These are phyloP conservation scores for Pristionchus mayeri DNA, from an alignment of 2,888 invertebrate species.

Conservation along the genomic window DNA sequence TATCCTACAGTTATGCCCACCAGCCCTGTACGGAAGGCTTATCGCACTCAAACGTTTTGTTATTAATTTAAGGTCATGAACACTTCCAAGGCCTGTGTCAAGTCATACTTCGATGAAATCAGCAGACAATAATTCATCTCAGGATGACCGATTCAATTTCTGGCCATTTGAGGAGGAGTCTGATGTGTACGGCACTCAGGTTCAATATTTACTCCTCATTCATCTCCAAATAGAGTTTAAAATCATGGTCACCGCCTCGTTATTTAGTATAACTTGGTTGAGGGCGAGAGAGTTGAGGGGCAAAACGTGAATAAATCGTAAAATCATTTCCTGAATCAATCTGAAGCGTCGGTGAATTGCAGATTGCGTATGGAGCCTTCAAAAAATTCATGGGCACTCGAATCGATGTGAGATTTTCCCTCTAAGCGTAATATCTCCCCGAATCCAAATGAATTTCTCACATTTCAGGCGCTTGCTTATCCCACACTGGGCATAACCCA, in stretches of 20 bases:
- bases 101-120: no score
- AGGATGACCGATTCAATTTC: not conserved
- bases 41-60: not conserved
- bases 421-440: not conserved
- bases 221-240: not conserved
- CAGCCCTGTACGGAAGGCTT: not conserved
- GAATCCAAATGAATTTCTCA: not conserved
- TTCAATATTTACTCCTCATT: not conserved
- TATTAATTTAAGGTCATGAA: no score
- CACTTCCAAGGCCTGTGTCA: no score
- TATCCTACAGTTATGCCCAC: no score
- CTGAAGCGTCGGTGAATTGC: no score
- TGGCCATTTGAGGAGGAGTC: not conserved
- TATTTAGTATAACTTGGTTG: no score
- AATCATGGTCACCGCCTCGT: no score
- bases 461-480: not conserved
- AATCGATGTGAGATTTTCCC: not conserved
- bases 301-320: no score
- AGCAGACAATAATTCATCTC: not conserved
- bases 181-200: not conserved
- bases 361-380: constrained; percentile 11
- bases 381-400: not conserved
- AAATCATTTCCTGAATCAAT: no score
- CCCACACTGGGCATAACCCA: not conserved
- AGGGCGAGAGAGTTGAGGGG: no score